Conservation (phyloP, 2,113 vertebrate genomes). For the Clarias batrachus region DNA sequence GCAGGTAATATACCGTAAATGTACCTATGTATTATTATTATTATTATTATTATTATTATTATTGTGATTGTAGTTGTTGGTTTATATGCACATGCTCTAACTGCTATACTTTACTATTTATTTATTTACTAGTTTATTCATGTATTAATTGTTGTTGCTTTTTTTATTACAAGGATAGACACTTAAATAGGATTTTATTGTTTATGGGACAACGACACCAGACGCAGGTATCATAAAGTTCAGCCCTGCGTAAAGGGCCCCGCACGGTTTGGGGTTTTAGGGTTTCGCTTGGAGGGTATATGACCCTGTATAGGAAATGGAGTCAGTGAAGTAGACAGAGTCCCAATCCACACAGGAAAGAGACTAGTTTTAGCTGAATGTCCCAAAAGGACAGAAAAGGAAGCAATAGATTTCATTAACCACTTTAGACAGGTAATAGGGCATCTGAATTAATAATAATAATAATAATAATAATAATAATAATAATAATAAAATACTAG, state of each 20-base stretch:
- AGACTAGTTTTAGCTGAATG: conserved; percentile 54
- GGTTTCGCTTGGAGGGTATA: conserved; percentile 56
- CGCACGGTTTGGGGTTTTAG: conserved; percentile 67
- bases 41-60: neutral
- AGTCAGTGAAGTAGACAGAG: conserved; percentile 73
- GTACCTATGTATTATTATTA: neutral
- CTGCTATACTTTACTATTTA: neutral
- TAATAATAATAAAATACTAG: neutral
- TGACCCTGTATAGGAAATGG: conserved; percentile 73
- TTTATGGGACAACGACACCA: neutral
- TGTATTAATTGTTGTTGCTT: neutral
- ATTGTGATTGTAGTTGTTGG: neutral
- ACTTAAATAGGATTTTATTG: neutral
- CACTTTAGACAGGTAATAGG: conserved; percentile 4
- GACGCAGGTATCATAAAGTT: conserved; percentile 44
- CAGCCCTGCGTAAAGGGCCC: conserved; percentile 63
- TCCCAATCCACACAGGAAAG: conserved; percentile 69
- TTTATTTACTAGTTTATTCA: no score
- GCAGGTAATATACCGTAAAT: neutral
- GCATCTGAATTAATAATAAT: neutral
- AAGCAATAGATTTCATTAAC: conserved; percentile 4
- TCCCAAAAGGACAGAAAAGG: conserved; percentile 38
- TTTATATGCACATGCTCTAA: neutral
- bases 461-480: neutral
- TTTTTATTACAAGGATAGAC: neutral